Conservation (phyloP, 2,113 vertebrate genomes). For the Silurus meridionalis region DNA sequence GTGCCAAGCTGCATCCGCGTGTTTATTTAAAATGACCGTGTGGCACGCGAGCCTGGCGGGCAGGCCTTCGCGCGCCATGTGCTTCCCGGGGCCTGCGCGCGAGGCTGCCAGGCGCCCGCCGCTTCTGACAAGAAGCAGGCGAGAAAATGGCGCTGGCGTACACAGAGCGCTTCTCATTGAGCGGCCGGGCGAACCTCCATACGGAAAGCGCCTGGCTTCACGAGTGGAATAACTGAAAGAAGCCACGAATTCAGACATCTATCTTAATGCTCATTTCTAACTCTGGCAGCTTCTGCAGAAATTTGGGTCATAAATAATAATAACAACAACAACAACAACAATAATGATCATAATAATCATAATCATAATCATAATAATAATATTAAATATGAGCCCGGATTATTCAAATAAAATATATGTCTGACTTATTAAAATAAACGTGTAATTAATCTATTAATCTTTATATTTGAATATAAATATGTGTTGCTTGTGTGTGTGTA, state of each 20-base stretch:
- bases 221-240: constrained; percentile 49
- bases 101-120: constrained; percentile 49
- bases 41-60: constrained; percentile 51
- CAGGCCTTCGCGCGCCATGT: constrained; percentile 46
- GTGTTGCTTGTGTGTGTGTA: too few relatives aligned
- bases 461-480: too few relatives aligned
- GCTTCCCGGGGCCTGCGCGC: constrained; percentile 51
- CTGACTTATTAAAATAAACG: too few relatives aligned
- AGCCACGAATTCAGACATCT: constrained; percentile 34
- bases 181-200: constrained; percentile 20
- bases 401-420: too few relatives aligned
- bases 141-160: constrained; percentile 45
- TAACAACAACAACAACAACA: too few relatives aligned
- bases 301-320: neutral
- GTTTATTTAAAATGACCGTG: constrained; percentile 63
- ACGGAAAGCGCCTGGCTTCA: constrained; percentile 46
- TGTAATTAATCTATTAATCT: too few relatives aligned
- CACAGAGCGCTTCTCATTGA: constrained; percentile 27
- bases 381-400: too few relatives aligned
- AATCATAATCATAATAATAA: too few relatives aligned
- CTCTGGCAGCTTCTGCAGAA: constrained; percentile 9
- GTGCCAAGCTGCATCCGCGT: constrained; percentile 52
- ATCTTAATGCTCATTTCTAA: constrained; percentile 27
- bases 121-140: constrained; percentile 59
- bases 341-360: too few relatives aligned